A percentile compares a stretch with the other conserved stretches of the same genome.
These are phyloP conservation scores for Caenorhabditis sp. DNA, from an alignment of 2,888 invertebrate species.

Conservation along the genomic window DNA sequence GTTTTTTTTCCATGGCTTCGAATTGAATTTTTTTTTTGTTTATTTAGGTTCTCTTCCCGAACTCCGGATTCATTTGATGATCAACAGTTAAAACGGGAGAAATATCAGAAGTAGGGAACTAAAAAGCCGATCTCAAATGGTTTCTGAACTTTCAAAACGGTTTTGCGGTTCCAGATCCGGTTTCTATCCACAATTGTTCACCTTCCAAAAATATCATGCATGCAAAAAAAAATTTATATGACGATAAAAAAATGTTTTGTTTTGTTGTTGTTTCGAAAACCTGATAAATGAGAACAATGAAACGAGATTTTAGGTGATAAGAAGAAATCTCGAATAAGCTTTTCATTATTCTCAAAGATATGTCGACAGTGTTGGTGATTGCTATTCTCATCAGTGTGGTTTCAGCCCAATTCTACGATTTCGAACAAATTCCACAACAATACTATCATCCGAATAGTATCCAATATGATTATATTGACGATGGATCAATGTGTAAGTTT, in stretches of 20 bases:
- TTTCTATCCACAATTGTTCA: too few relatives aligned
- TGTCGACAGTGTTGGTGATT: not conserved
- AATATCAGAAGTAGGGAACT: too few relatives aligned
- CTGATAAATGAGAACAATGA: conserved; percentile 1
- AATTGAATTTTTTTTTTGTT: too few relatives aligned
- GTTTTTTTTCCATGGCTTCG: too few relatives aligned
- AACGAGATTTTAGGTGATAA: conserved; percentile 6
- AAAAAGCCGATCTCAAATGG: too few relatives aligned
- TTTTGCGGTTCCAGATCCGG: too few relatives aligned
- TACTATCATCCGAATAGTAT: not conserved
- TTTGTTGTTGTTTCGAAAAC: conserved; percentile 15
- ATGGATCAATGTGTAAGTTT: not conserved
- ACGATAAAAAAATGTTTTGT: not conserved
- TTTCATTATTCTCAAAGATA: not conserved
- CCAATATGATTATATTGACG: not conserved
- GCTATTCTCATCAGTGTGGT: not conserved
- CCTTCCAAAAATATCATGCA: not conserved
- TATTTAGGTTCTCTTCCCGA: too few relatives aligned
- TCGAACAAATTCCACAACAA: not conserved
- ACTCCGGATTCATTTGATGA: too few relatives aligned
- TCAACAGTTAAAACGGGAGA: too few relatives aligned
- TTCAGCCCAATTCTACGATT: not conserved
- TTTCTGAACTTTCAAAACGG: too few relatives aligned
- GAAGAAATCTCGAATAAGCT: not conserved
- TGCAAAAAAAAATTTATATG: conserved; percentile 9